Evolutionary conservation across 2,888 invertebrate genomes (phyloP).

Genomic region (Euplagia quadripunctaria): DNA sequence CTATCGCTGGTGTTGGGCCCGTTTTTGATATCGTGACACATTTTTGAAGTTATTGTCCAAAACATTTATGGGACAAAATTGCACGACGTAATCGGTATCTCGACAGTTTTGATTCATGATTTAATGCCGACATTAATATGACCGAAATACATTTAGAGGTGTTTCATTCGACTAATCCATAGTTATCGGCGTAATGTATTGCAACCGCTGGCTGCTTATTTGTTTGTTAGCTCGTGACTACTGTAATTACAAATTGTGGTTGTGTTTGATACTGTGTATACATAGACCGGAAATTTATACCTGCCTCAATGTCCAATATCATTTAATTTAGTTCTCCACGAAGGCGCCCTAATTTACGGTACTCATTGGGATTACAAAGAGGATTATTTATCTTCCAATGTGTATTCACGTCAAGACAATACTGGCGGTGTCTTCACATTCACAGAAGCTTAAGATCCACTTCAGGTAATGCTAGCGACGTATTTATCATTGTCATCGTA

Average conservation of each 20-base stretch:
- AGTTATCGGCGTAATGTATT: constrained; percentile 71
- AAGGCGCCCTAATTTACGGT: constrained; percentile 16
- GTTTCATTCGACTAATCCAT: constrained; percentile 71
- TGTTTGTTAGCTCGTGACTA: constrained; percentile 67
- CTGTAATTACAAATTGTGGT: constrained; percentile 68
- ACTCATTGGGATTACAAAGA: constrained; percentile 12
- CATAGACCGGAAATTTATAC: constrained; percentile 31
- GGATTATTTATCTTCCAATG: constrained; percentile 16
- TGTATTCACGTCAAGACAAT: constrained; percentile 22
- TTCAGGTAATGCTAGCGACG: constrained; percentile 21
- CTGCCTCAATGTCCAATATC: constrained; percentile 21
- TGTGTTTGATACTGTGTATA: constrained; percentile 58
- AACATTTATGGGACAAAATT: constrained; percentile 47
- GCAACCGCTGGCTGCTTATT: constrained; percentile 65
- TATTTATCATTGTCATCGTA: constrained; percentile 27
- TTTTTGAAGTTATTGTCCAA: constrained; percentile 51
- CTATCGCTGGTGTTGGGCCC: constrained; percentile 15
- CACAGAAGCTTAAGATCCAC: constrained; percentile 17
- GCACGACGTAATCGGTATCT: constrained; percentile 52
- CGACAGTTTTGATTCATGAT: constrained; percentile 66
- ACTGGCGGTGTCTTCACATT: constrained; percentile 20
- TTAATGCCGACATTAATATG: constrained; percentile 65
- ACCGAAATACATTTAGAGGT: constrained; percentile 65
- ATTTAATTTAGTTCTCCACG: constrained; percentile 20
- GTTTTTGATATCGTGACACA: constrained; percentile 15